Conservation (phyloP, 2,888 invertebrate species). For the Synergus laeviventris region DNA sequence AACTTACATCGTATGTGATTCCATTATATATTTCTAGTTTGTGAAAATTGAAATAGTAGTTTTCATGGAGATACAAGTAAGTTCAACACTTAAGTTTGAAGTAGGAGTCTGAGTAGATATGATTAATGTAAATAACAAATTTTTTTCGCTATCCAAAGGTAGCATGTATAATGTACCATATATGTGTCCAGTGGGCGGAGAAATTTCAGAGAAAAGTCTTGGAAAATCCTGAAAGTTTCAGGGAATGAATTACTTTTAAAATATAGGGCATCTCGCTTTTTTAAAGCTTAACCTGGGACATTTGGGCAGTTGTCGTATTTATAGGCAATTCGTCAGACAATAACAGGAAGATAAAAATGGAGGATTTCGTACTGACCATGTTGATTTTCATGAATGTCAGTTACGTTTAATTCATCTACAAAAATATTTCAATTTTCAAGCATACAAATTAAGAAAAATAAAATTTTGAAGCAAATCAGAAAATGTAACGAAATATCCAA, state of each 20-base stretch:
- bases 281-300: not conserved
- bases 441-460: too few species aligned
- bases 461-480: too few species aligned
- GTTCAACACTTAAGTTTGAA: not conserved
- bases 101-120: not conserved
- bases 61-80: slow-evolving; percentile 10
- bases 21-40: not conserved
- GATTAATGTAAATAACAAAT: not conserved
- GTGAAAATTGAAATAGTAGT: not conserved
- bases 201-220: too few species aligned
- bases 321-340: slow-evolving; percentile 3
- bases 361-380: not conserved
- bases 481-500: not conserved
- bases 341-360: not conserved
- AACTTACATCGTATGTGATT: not conserved
- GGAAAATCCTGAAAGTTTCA: not conserved
- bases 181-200: not conserved
- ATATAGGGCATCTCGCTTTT: not conserved
- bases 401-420: not conserved
- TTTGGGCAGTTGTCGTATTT: not conserved
- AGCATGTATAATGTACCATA: not conserved
- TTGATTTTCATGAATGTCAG: not conserved
- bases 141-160: not conserved
- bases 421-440: not conserved
- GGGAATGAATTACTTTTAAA: not conserved